Percentiles rank a stretch among this genome's conserved stretches.
phyloP scores from a whole-genome alignment of 1,140 invertebrate species.

The Chrysomallon squamiferum region DNA sequence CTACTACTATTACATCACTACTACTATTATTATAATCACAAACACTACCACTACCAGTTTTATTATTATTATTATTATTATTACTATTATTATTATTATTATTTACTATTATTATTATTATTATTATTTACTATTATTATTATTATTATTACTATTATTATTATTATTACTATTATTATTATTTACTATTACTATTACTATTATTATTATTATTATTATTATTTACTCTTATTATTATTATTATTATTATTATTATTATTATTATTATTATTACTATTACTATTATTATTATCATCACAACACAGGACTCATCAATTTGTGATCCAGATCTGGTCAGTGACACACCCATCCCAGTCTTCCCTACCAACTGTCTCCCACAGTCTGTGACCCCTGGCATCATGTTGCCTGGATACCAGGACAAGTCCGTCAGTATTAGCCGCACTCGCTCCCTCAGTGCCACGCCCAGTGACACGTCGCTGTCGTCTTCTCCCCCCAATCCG shows the following conservation, averaged over 20 bases:
- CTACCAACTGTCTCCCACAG: background rate
- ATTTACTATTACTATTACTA: background rate
- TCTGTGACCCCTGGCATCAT: background rate
- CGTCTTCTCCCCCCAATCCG: background rate
- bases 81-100: background rate
- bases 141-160: background rate
- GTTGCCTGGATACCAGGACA: background rate
- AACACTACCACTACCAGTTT: background rate
- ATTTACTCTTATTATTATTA: too few species aligned
- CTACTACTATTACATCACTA: background rate
- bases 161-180: background rate
- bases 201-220: too few species aligned
- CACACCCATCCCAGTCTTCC: background rate
- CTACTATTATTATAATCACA: background rate
- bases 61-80: background rate
- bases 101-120: background rate
- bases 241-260: background rate
- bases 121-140: background rate
- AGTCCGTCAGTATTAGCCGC: background rate
- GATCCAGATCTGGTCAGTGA: background rate
- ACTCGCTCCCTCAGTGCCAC: background rate
- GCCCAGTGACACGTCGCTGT: background rate
- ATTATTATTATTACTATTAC: background rate
- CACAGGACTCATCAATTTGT: background rate
- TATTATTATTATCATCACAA: background rate